Conservation (phyloP, 2,113 vertebrate genomes). For the Psittacula cyanocephala region DNA sequence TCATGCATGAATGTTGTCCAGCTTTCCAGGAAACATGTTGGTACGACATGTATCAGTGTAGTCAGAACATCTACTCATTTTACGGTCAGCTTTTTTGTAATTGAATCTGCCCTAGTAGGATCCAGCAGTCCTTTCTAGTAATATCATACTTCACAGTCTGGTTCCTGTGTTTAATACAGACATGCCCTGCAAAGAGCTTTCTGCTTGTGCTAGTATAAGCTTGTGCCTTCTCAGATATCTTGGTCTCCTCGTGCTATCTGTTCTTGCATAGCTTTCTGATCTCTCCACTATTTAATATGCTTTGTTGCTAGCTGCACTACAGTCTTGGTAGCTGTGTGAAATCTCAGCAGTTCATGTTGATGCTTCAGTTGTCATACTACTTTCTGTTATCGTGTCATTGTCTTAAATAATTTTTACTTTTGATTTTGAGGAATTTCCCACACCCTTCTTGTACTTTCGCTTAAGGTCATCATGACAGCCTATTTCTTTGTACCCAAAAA, state of each 20-base stretch:
- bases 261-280: constrained; percentile 2
- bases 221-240: neutral
- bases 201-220: neutral
- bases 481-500: neutral
- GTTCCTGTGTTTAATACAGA: constrained; percentile 6
- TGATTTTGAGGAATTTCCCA: neutral
- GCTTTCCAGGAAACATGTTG: constrained; percentile 63
- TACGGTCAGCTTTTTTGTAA: constrained; percentile 48
- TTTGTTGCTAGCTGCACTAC: neutral
- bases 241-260: neutral
- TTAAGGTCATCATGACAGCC: neutral
- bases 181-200: neutral
- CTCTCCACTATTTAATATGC: neutral
- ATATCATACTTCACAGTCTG: constrained; percentile 16
- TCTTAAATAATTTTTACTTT: neutral
- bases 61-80: constrained; percentile 54
- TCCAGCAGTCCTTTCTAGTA: constrained; percentile 50
- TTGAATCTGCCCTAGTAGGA: neutral
- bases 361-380: neutral
- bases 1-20: neutral
- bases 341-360: neutral
- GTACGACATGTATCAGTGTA: constrained; percentile 44
- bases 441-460: neutral
- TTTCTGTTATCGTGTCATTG: neutral
- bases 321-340: neutral